Base-by-base conservation (phyloP, 2,888 invertebrate species). In the Microplitis manilae region DNA sequence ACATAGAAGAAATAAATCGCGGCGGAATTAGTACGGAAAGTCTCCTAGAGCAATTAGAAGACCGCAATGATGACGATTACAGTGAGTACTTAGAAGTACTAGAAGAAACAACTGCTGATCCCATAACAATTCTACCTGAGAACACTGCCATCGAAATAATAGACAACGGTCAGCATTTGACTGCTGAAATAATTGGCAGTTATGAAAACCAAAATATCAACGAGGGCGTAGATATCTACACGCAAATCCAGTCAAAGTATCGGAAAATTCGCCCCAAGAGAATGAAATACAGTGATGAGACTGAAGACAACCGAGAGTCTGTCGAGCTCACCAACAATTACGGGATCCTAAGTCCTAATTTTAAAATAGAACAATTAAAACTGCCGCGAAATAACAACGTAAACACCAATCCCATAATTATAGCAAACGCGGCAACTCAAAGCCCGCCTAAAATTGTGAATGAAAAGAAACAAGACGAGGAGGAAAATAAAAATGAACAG, bases 41-140 rank as follows among this genome's bases (percentile, higher is more conserved):
- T 62, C 81, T 90, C 0, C 69, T 90, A 40, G 87, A 89, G 59
- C 90, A 90, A 74, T 78, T 90, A 5, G 89, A 90, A 69, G 88
- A 89, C 50, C 82, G 82, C 38, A 85, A 84, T 15, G 89, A 89
- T 60, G 89, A 89, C 30, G 87, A 89, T 77, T 90, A 89, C 30
- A 87, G 84, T 59, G 89, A 90, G 77, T 89, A 87, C 76, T 74
- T 89, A 20, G 89, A 89, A 78, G 84, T 89, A 30, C 77, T 88
- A 2, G 86, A 87, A 77, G 86, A 87, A 60, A 87, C 87, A 4
- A 79, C 83, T 5, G 84, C 85, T 0, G 86, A 86, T 78, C 85
- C 88, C 7, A 76, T 87, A 7, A 4, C 38, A 13, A 50, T 50
- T 8, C 6, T 80, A 15, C 73, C 75, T 0, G 76, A 79, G 68